A percentile compares a stretch with the other conserved stretches of the same genome.
Conservation (phyloP, 2,797 vertebrate species). For the Falco columbarius region DNA sequence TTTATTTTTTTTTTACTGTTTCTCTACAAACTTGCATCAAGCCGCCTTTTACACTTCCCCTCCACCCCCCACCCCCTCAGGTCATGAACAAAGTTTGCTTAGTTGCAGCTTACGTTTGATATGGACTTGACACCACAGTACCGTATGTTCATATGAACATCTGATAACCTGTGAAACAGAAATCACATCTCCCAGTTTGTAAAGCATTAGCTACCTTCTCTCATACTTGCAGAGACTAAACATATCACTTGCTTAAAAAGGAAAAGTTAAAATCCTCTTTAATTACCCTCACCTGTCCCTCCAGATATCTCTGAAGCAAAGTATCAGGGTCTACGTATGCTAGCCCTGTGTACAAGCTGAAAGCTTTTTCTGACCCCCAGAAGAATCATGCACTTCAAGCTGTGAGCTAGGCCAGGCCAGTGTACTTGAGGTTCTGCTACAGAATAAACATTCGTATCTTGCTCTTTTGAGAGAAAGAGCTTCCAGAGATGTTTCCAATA, state of each 20-base stretch:
- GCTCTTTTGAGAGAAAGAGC: background rate
- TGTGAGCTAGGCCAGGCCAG: slow-evolving; percentile 90
- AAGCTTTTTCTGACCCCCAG: slow-evolving; percentile 64
- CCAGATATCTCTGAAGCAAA: slow-evolving; percentile 18
- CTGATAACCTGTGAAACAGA: slow-evolving; percentile 68
- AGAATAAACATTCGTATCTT: slow-evolving; percentile 69
- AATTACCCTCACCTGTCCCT: slow-evolving; percentile 6
- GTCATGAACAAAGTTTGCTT: slow-evolving; percentile 68
- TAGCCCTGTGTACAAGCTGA: slow-evolving; percentile 39
- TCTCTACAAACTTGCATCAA: slow-evolving; percentile 12
- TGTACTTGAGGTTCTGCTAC: slow-evolving; percentile 97
- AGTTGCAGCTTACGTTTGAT: slow-evolving; percentile 67
- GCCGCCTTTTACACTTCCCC: slow-evolving; percentile 8
- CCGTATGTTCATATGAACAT: slow-evolving; percentile 65
- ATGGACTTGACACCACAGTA: slow-evolving; percentile 65
- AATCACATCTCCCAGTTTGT: slow-evolving; percentile 68
- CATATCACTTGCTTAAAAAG: slow-evolving; percentile 38
- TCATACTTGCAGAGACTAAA: slow-evolving; percentile 29
- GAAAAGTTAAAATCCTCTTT: slow-evolving; percentile 24
- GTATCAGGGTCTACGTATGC: background rate
- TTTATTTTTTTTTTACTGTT: background rate
- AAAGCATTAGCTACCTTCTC: slow-evolving; percentile 50
- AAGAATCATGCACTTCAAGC: slow-evolving; percentile 94
- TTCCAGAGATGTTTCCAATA: background rate
- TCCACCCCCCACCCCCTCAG: slow-evolving; percentile 9